Evolutionary conservation across 2,797 vertebrate genomes (phyloP), one percentile per base, ranked within the genome.

Genomic region (Chaenodraco wilsoni): DNA sequence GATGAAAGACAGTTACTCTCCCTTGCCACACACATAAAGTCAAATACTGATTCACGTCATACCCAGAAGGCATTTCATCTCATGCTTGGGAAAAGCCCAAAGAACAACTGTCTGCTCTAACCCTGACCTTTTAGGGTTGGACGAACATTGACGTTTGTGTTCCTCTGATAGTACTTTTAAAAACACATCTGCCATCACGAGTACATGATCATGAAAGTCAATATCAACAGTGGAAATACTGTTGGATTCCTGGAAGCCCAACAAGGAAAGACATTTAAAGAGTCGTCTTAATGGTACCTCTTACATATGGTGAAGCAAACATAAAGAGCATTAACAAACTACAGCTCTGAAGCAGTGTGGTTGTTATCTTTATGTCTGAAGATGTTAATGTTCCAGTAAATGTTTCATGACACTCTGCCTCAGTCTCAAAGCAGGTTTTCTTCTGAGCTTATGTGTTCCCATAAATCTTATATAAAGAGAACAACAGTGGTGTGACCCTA

Each of bases 81-180:
- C 65, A 66, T 79, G 76, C 72, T 78, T 76, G 78, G 81, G 48
- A 56, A 65, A 65, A 79, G 60, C 41, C 60, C 61, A 69, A 78
- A 27, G 23, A 27, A 84, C 68, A 80, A 76, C 27, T 13, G 12
- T 77, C 44, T 40, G 52, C 43, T 66, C 43, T 63, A 16, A 50
- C 50, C 52, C 31, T 59, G 60, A 75, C 45, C 54, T 49, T 40
- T 51, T 41, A n/a, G 40, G 40, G 21, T 21, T 33, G 65, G 52
- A 67, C 23, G 72, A 60, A 48, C 44, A 56, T 58, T 43, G 4
- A 12, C 49, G 52, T 58, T 31, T 37, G 44, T 74, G 55, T 60
- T 50, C 43, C 33, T 12, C 7, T 37, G 33, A 37, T 13, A 8
- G 19, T 61, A 10, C 50, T 51, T 58, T 74, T 72, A 4, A 76